Conservation (phyloP, 2,888 invertebrate genomes). For the Cephalotes varians region DNA sequence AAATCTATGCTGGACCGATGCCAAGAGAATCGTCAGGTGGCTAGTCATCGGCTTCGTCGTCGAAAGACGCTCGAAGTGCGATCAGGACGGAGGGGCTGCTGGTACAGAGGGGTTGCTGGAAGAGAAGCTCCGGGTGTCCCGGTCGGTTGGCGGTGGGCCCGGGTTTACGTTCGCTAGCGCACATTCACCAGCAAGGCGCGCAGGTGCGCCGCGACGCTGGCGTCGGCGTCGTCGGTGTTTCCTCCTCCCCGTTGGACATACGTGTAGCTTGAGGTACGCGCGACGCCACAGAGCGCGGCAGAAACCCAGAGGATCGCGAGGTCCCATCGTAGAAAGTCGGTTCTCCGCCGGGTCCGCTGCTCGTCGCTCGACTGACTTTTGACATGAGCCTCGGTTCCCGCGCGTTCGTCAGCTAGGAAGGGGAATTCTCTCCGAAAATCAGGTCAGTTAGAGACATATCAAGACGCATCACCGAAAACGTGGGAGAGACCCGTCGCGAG, state of each 20-base stretch:
- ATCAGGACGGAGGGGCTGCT: conserved; percentile 21
- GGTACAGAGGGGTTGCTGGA: conserved; percentile 28
- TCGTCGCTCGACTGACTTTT: conserved; percentile 64
- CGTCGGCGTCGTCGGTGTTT: conserved; percentile 77
- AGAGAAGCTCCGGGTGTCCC: conserved; percentile 60
- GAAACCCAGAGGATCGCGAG: conserved; percentile 78
- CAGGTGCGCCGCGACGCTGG: conserved; percentile 86
- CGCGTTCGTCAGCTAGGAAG: conserved; percentile 71
- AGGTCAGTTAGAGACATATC: conserved; percentile 71
- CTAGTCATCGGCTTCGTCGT: conserved; percentile 38
- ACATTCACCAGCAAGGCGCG: conserved; percentile 68
- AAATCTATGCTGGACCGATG: conserved; percentile 15
- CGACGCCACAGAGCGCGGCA: conserved; percentile 76
- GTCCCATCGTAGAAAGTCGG: conserved; percentile 67
- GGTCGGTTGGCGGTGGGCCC: conserved; percentile 62
- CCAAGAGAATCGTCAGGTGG: conserved; percentile 56
- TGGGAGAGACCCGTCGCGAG: conserved; percentile 26
- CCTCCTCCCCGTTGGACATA: conserved; percentile 59
- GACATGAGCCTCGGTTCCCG: conserved; percentile 76
- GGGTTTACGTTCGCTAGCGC: conserved; percentile 52
- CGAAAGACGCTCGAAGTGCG: conserved; percentile 40
- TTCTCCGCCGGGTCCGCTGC: conserved; percentile 63
- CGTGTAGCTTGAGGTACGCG: conserved; percentile 68
- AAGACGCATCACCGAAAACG: conserved; percentile 32
- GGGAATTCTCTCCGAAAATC: conserved; percentile 59